Evolutionary conservation across 2,888 invertebrate genomes (phyloP).

Genomic region (Dorcus hopei): DNA sequence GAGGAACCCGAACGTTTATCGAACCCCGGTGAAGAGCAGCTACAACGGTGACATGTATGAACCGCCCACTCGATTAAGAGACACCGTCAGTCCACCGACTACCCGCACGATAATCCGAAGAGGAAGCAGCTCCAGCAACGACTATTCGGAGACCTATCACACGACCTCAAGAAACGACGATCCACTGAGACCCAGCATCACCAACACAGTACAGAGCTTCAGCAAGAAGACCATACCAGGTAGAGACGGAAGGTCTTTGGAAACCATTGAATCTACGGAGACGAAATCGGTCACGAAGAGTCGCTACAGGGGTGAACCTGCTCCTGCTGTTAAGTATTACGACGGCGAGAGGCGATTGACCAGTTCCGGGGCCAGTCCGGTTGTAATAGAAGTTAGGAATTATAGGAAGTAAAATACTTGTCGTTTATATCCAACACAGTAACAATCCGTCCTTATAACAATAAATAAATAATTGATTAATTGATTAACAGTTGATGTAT

Average conservation of each 20-base stretch:
- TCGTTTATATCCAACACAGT: too few relatives aligned
- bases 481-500: too few relatives aligned
- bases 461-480: too few relatives aligned
- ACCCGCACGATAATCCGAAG: slow-evolving; percentile 56
- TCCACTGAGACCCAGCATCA: slow-evolving; percentile 64
- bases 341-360: slow-evolving; percentile 51
- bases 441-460: too few relatives aligned
- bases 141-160: slow-evolving; percentile 69
- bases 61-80: slow-evolving; percentile 47
- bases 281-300: slow-evolving; percentile 68
- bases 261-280: slow-evolving; percentile 69
- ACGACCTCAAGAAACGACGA: slow-evolving; percentile 66
- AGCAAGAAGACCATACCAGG: slow-evolving; percentile 67
- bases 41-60: slow-evolving; percentile 48
- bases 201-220: slow-evolving; percentile 68
- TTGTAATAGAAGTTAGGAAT: slow-evolving; percentile 60
- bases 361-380: slow-evolving; percentile 50
- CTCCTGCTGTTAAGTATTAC: slow-evolving; percentile 52
- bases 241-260: slow-evolving; percentile 61
- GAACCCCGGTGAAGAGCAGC: slow-evolving; percentile 42
- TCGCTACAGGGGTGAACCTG: slow-evolving; percentile 43
- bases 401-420: slow-evolving; percentile 28
- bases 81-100: slow-evolving; percentile 38
- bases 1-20: slow-evolving; percentile 42
- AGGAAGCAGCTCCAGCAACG: slow-evolving; percentile 66